Evolutionary conservation across 1,140 invertebrate genomes (phyloP).

Genomic region (Calliphora vicina): DNA sequence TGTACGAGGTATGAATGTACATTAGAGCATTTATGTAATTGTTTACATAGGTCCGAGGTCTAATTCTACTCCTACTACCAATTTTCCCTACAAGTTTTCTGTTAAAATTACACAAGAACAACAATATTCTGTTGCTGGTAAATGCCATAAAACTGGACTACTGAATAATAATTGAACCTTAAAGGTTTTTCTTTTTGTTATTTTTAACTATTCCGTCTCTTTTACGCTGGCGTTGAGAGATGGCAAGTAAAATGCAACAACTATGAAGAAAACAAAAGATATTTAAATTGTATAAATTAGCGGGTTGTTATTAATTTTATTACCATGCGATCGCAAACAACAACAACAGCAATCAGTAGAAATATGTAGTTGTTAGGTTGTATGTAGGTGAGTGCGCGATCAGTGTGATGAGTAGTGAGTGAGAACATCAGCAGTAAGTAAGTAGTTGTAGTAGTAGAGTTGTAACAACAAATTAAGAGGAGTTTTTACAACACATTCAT

Average conservation of each 20-base stretch:
- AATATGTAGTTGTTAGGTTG: too few relatives aligned
- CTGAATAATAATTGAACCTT: slow-evolving; percentile 1
- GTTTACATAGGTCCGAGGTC: too few relatives aligned
- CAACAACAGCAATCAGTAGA: too few relatives aligned
- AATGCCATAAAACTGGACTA: background rate
- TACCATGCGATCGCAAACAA: slow-evolving; percentile 38
- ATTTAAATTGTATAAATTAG: slow-evolving; percentile 47
- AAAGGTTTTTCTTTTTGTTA: background rate
- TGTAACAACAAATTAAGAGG: background rate
- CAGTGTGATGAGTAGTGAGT: background rate
- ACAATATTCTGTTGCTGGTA: background rate
- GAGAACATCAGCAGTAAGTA: background rate
- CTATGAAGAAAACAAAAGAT: background rate
- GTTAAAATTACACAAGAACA: too few relatives aligned
- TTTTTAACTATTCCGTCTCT: too few relatives aligned
- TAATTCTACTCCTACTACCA: too few relatives aligned
- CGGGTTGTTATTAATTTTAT: slow-evolving; percentile 62
- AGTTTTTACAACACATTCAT: slow-evolving; percentile 24
- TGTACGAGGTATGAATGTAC: too few relatives aligned
- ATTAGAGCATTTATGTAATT: too few relatives aligned
- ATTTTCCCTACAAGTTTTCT: too few relatives aligned
- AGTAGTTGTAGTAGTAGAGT: background rate
- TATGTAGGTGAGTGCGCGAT: background rate
- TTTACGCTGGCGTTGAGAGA: too few relatives aligned
- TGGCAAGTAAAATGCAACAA: background rate